Evolutionary conservation across 2,888 invertebrate genomes (phyloP).

Genomic region (Rhamnusium bicolor): DNA sequence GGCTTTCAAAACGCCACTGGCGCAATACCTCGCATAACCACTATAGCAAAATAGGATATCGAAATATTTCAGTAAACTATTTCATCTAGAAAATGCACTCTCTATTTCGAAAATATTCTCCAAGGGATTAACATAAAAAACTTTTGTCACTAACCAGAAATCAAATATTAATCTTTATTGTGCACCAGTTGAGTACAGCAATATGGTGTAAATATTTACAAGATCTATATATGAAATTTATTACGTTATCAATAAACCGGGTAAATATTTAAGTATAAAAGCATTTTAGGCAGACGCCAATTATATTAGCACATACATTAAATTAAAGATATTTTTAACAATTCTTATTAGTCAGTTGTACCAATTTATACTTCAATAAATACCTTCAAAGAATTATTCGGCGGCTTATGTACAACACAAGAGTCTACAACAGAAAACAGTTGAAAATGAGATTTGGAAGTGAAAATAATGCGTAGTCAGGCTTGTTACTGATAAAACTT

Average conservation of each 20-base stretch:
- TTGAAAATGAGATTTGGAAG: too few species aligned
- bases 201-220: background rate
- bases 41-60: slow-evolving; percentile 22
- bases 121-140: slow-evolving; percentile 6
- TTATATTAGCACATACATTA: background rate
- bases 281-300: background rate
- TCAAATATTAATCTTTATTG: slow-evolving; percentile 8
- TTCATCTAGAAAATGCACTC: slow-evolving; percentile 43
- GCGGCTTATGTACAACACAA: too few species aligned
- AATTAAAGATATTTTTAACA: background rate
- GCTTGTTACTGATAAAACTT: too few species aligned
- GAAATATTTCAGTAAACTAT: slow-evolving; percentile 35
- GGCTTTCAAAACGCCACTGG: background rate
- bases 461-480: too few species aligned
- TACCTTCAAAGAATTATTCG: too few species aligned
- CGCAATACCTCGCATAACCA: background rate
- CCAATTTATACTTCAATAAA: too few species aligned
- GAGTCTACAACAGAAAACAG: too few species aligned
- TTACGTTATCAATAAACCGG: background rate
- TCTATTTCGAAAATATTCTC: slow-evolving; percentile 10
- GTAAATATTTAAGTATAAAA: slow-evolving; percentile 13
- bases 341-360: too few species aligned
- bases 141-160: background rate
- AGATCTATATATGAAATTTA: background rate
- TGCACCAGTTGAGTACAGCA: background rate